Conservation (phyloP, 2,888 invertebrate genomes). For the Laspeyria flexula region DNA sequence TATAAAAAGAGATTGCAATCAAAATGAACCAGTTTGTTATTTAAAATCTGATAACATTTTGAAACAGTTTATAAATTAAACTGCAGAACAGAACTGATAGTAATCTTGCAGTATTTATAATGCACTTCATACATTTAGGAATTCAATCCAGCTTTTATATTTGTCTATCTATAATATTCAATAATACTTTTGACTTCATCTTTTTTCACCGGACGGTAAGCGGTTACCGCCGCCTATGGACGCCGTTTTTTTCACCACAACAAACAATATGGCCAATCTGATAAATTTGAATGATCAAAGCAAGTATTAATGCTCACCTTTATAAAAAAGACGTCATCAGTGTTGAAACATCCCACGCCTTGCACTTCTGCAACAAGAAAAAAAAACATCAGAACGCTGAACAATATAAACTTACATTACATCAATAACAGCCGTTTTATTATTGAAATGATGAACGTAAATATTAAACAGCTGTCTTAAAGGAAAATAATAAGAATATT, state of each 20-base stretch:
- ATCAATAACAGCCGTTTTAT: constrained; percentile 24
- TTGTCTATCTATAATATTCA: too few species aligned
- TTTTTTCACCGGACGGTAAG: too few species aligned
- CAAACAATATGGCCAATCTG: too few species aligned
- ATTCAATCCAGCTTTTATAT: too few species aligned
- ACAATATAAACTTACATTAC: constrained; percentile 11
- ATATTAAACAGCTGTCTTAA: constrained; percentile 46
- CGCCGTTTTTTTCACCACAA: too few species aligned
- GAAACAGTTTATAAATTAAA: constrained; percentile 36
- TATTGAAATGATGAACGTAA: constrained; percentile 13
- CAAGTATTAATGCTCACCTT: constrained; percentile 58
- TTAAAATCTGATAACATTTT: constrained; percentile 39
- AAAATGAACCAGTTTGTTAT: constrained; percentile 37
- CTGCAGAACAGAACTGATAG: constrained; percentile 49
- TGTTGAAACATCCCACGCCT: constrained; percentile 70
- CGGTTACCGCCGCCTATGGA: too few species aligned
- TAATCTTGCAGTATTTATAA: constrained; percentile 45
- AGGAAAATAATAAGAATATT: constrained; percentile 34
- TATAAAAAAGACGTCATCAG: constrained; percentile 63
- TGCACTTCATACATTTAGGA: constrained; percentile 38
- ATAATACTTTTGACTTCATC: too few species aligned
- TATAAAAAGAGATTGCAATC: constrained; percentile 38
- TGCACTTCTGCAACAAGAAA: constrained; percentile 80
- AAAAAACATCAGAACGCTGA: constrained; percentile 29
- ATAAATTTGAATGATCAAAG: background rate